Conservation (phyloP, 2,797 vertebrate species). For the Eidolon dupreanum region DNA sequence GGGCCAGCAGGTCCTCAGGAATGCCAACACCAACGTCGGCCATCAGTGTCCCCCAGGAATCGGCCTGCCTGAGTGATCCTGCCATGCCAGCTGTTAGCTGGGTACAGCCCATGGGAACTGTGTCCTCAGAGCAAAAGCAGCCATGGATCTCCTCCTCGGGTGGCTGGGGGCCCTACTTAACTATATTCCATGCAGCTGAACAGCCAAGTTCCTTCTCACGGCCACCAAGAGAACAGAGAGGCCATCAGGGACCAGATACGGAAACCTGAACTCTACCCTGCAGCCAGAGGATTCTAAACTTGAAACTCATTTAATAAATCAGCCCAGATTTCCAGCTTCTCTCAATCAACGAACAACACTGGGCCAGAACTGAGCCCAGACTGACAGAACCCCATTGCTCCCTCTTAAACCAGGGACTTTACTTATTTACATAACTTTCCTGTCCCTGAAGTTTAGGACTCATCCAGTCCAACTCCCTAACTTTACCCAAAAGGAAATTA, state of each 20-base stretch:
- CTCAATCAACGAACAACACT: not conserved
- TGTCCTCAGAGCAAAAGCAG: not conserved
- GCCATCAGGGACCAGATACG: not conserved
- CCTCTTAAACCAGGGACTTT: not conserved
- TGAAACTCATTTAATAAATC: not conserved
- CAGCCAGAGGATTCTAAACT: not conserved
- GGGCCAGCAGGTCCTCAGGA: not conserved
- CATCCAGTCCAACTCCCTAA: not conserved
- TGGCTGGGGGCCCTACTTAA: not conserved
- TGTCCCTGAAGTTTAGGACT: not conserved
- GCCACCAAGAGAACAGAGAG: not conserved
- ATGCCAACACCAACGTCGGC: not conserved
- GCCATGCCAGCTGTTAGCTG: not conserved
- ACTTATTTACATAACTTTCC: not conserved
- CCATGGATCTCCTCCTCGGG: not conserved
- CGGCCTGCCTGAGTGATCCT: not conserved
- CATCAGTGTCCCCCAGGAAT: not conserved
- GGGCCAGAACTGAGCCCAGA: not conserved
- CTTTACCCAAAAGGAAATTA: not conserved
- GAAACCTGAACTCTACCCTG: not conserved
- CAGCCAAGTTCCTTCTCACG: not conserved
- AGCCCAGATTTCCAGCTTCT: not conserved
- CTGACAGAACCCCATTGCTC: not conserved
- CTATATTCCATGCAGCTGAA: not conserved
- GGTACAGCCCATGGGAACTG: not conserved